Conservation (phyloP, 2,888 invertebrate species). For the Melangyna quadrimaculata region DNA sequence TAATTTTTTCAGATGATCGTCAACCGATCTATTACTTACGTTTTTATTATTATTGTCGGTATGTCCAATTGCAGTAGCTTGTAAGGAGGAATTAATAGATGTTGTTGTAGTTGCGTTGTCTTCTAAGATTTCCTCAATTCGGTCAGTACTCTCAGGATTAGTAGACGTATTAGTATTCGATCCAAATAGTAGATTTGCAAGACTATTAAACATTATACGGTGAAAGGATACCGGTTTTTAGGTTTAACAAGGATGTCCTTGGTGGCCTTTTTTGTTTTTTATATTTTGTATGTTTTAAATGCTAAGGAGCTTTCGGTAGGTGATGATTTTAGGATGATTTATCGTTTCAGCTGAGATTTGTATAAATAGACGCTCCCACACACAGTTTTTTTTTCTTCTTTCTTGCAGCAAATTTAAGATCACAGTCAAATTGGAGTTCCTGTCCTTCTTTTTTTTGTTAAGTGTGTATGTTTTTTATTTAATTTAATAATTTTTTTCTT, state of each 20-base stretch:
- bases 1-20: conserved; percentile 37
- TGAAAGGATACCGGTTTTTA: conserved; percentile 36
- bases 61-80: conserved; percentile 52
- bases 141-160: conserved; percentile 73
- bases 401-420: conserved; percentile 49
- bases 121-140: conserved; percentile 30
- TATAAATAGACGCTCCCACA: conserved; percentile 39
- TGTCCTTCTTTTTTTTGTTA: conserved; percentile 6
- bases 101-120: conserved; percentile 1
- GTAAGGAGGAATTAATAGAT: conserved; percentile 15
- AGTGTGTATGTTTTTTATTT: not conserved
- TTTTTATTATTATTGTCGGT: conserved; percentile 56
- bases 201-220: conserved; percentile 84
- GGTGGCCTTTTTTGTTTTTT: not conserved
- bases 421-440: conserved; percentile 67
- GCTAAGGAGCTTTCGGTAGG: not conserved
- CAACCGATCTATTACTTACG: conserved; percentile 61
- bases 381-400: not conserved
- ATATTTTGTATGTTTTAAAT: not conserved
- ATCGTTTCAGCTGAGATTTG: conserved; percentile 59
- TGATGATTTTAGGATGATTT: not conserved
- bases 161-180: conserved; percentile 77
- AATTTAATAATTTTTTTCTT: conserved; percentile 46
- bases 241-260: conserved; percentile 26
- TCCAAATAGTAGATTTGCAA: conserved; percentile 83